phyloP scores from a whole-genome alignment of 2,888 invertebrate genomes.

The Diloba caeruleocephala region DNA sequence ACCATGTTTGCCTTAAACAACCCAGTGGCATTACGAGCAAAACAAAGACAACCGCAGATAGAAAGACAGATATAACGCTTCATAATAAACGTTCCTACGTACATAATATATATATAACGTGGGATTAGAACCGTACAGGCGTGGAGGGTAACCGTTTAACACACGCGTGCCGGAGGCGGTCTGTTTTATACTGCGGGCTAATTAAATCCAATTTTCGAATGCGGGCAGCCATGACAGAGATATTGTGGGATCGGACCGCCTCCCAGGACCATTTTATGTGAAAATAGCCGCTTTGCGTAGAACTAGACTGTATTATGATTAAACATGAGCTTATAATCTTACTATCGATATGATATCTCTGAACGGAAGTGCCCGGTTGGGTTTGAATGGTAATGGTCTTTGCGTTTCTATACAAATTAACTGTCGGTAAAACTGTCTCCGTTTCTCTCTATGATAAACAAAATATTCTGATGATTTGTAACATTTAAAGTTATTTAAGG shows the following conservation, averaged over 20 bases:
- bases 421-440: constrained; percentile 10
- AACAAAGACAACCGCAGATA: constrained; percentile 36
- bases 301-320: constrained; percentile 37
- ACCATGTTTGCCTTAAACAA: constrained; percentile 7
- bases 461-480: too few relatives aligned
- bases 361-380: constrained; percentile 10
- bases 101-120: constrained; percentile 21
- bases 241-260: constrained; percentile 60
- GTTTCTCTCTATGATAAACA: not conserved
- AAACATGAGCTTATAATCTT: constrained; percentile 30
- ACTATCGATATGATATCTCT: constrained; percentile 10
- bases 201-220: constrained; percentile 81
- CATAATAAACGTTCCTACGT: constrained; percentile 27
- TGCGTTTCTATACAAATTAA: constrained; percentile 7
- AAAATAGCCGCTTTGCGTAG: constrained; percentile 34
- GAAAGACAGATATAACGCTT: constrained; percentile 33
- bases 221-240: constrained; percentile 73
- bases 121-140: constrained; percentile 49
- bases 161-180: constrained; percentile 54
- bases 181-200: constrained; percentile 68
- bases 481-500: too few relatives aligned
- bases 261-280: constrained; percentile 45
- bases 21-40: constrained; percentile 7
- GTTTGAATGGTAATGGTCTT: constrained; percentile 1
- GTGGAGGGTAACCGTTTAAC: constrained; percentile 55